Evolutionary conservation across 2,888 invertebrate species (phyloP).

Genomic region (Eristalis tenax): DNA sequence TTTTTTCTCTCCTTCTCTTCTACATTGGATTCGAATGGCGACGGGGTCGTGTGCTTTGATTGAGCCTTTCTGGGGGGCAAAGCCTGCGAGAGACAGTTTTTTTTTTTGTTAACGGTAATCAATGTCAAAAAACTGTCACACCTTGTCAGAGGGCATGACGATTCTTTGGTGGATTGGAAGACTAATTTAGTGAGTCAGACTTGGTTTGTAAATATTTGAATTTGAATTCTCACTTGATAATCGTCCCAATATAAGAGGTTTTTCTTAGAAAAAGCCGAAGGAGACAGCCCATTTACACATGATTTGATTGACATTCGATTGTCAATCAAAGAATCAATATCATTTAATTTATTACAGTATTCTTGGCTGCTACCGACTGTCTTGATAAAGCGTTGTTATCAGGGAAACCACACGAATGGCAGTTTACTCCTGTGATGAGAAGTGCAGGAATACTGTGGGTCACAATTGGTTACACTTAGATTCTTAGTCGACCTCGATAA

Average conservation of each 20-base stretch:
- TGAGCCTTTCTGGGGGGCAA: constrained; percentile 16
- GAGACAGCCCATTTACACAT: not conserved
- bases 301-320: too few species aligned
- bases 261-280: not conserved
- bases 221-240: not conserved
- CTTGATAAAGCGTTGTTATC: too few species aligned
- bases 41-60: constrained; percentile 48
- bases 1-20: not conserved
- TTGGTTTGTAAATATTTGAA: not conserved
- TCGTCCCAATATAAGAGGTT: not conserved
- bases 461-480: too few species aligned
- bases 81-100: not conserved
- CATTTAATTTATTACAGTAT: too few species aligned
- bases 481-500: too few species aligned
- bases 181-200: not conserved
- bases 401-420: too few species aligned
- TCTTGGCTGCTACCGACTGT: too few species aligned
- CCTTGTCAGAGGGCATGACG: constrained; percentile 35
- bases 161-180: constrained; percentile 8
- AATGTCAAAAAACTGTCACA: constrained; percentile 37
- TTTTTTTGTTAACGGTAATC: constrained; percentile 18
- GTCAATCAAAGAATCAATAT: too few species aligned
- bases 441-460: too few species aligned
- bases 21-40: constrained; percentile 21
- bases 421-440: too few species aligned